Evolutionary conservation across 2,797 vertebrate species (phyloP).

Genomic region (Poeciliopsis turneri): DNA sequence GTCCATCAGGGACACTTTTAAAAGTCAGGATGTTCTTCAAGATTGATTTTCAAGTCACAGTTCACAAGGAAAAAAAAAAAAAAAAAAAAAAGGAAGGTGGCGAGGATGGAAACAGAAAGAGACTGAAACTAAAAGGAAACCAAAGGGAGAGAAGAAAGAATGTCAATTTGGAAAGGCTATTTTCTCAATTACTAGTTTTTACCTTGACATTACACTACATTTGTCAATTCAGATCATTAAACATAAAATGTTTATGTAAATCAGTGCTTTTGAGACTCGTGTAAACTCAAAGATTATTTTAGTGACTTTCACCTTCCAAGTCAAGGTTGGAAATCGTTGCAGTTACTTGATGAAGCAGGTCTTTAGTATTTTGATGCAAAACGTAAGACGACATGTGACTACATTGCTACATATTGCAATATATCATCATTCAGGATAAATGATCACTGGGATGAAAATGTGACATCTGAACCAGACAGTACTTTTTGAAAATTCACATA

Average conservation of each 20-base stretch:
- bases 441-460: not conserved
- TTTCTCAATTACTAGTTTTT: not conserved
- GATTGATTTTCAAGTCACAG: not conserved
- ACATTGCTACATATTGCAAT: not conserved
- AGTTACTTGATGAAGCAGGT: not conserved
- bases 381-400: not conserved
- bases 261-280: not conserved
- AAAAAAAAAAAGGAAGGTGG: not conserved
- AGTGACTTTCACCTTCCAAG: not conserved
- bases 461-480: not conserved
- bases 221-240: not conserved
- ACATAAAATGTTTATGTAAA: not conserved
- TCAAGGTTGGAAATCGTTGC: not conserved
- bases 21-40: not conserved
- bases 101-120: not conserved
- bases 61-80: not conserved
- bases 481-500: not conserved
- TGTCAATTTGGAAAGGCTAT: not conserved
- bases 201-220: not conserved
- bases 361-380: not conserved
- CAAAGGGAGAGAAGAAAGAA: not conserved
- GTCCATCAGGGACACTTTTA: constrained; percentile 1
- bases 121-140: not conserved
- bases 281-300: not conserved
- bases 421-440: not conserved